Percentiles rank a stretch among this genome's conserved stretches.
Evolutionary conservation across 1,140 invertebrate species (phyloP).

Genomic region (Mactra quadrangularis): DNA sequence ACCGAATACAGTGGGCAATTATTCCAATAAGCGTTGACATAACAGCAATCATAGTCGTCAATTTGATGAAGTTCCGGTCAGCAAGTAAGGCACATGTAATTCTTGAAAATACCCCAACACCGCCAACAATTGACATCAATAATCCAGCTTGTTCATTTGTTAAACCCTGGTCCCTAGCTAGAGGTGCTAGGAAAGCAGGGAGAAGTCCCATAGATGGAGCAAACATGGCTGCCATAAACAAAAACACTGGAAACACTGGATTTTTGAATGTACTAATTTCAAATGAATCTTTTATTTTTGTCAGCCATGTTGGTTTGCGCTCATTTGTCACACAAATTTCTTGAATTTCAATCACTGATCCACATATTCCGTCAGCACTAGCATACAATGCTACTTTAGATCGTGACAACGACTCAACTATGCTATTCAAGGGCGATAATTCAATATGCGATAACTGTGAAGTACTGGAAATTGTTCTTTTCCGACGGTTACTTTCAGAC

Average conservation of each 20-base stretch:
- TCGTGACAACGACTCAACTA: conserved; percentile 44
- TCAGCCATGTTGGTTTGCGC: neutral
- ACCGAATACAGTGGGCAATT: conserved; percentile 17
- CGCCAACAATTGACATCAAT: conserved; percentile 36
- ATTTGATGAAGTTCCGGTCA: conserved; percentile 36
- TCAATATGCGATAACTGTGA: neutral
- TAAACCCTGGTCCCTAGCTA: conserved; percentile 28
- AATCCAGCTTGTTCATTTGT: conserved; percentile 12
- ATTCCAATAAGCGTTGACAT: conserved; percentile 8
- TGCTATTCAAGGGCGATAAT: conserved; percentile 26
- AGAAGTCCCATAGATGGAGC: conserved; percentile 6
- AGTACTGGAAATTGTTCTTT: conserved; percentile 19
- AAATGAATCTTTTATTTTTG: conserved; percentile 34
- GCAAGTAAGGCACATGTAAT: conserved; percentile 30
- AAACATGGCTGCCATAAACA: conserved; percentile 33
- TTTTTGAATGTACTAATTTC: conserved; percentile 27
- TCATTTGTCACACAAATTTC: neutral
- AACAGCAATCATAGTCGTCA: conserved; percentile 38
- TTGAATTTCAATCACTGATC: conserved; percentile 40
- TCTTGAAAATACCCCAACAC: conserved; percentile 37
- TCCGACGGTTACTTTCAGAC: conserved; percentile 25
- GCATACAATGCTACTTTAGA: conserved; percentile 37
- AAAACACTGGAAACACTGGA: conserved; percentile 42
- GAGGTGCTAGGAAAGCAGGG: conserved; percentile 20
- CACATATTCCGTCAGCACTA: conserved; percentile 41